Conservation (phyloP, 1,140 invertebrate genomes). For the Drosophila orena region DNA sequence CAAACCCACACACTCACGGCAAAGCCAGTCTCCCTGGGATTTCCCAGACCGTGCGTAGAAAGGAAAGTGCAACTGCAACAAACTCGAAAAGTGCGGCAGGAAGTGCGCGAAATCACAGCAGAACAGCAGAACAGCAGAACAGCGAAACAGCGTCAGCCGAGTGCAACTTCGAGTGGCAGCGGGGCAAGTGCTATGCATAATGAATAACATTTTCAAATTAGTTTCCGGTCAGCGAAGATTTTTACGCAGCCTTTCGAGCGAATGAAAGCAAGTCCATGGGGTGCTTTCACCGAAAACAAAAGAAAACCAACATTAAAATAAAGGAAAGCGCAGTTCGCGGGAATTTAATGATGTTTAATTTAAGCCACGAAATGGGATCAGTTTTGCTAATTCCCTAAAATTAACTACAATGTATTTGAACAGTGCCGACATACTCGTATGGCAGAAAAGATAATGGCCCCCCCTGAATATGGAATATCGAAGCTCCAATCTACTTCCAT, state of each 20-base stretch:
- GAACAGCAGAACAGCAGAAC: constrained; percentile 36
- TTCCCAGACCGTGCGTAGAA: constrained; percentile 51
- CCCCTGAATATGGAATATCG: neutral
- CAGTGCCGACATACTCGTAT: neutral
- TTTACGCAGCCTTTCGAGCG: constrained; percentile 71
- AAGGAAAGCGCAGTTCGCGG: constrained; percentile 7
- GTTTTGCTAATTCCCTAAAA: neutral
- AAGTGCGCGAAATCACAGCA: constrained; percentile 65
- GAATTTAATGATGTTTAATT: constrained; percentile 19
- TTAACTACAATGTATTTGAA: neutral
- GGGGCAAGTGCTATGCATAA: constrained; percentile 64
- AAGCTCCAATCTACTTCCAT: neutral
- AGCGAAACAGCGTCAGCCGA: constrained; percentile 28
- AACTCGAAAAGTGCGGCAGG: constrained; percentile 65
- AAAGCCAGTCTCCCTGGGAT: constrained; percentile 22
- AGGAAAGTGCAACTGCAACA: constrained; percentile 68
- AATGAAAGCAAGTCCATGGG: constrained; percentile 36
- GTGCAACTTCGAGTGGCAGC: constrained; percentile 23
- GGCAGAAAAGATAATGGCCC: neutral
- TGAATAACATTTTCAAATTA: constrained; percentile 83
- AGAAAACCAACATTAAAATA: constrained; percentile 1
- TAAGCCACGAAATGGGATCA: constrained; percentile 7
- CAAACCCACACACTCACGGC: constrained; percentile 19
- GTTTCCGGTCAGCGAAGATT: constrained; percentile 82
- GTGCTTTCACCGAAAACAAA: constrained; percentile 29